Evolutionary conservation across 2,888 invertebrate species (phyloP).

Genomic region (Nasonovia ribisnigri): DNA sequence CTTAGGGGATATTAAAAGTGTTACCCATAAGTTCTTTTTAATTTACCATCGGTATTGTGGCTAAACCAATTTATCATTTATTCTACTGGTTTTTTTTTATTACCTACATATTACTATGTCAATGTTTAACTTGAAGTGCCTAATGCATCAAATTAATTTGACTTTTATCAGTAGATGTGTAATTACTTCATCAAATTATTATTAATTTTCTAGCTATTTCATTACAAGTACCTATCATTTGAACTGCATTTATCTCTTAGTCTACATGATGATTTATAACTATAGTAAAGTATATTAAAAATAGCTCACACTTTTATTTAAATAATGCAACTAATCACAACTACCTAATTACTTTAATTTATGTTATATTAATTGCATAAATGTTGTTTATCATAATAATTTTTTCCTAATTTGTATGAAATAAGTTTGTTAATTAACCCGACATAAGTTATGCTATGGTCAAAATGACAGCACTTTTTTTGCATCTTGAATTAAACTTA

Average conservation of each 20-base stretch:
- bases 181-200: slow-evolving; percentile 7
- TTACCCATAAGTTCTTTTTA: background rate
- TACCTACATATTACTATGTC: background rate
- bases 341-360: background rate
- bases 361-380: background rate
- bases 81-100: background rate
- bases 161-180: background rate
- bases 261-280: background rate
- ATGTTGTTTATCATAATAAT: background rate
- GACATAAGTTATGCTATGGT: too few species aligned
- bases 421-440: background rate
- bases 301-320: background rate
- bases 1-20: background rate
- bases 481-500: too few species aligned
- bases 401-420: background rate
- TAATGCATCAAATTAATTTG: background rate
- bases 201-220: background rate
- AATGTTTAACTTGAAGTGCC: background rate
- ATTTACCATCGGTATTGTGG: background rate
- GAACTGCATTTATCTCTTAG: background rate
- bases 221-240: background rate
- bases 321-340: background rate
- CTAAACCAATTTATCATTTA: background rate
- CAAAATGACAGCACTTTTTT: too few species aligned
- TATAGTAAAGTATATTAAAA: background rate